These are phyloP conservation scores for Triplophysa dalaica DNA, from an alignment of 2,113 vertebrate genomes.

Conservation along the genomic window DNA sequence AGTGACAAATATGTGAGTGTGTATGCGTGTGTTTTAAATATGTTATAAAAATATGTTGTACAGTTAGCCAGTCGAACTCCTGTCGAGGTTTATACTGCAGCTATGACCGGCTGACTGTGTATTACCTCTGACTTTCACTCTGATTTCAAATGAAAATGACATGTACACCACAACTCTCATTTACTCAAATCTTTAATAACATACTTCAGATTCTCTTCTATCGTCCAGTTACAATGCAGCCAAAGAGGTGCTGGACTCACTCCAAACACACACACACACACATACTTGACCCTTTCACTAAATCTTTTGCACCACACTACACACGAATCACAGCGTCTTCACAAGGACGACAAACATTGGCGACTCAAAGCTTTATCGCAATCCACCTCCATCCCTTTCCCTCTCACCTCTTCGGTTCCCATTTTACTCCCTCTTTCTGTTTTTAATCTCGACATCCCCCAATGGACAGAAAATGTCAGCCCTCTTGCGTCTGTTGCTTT, in stretches of 20 bases:
- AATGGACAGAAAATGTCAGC: slow-evolving; percentile 38
- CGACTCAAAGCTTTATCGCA: slow-evolving; percentile 13
- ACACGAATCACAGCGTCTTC: neutral
- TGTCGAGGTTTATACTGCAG: no score
- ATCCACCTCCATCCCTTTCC: neutral
- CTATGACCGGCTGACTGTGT: no score
- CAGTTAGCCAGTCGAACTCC: no score
- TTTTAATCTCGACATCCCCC: slow-evolving; percentile 18
- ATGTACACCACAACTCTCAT: neutral
- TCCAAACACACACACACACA: neutral
- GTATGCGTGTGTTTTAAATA: no score
- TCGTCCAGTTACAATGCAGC: no score
- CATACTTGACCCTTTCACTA: neutral
- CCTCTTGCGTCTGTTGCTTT: slow-evolving; percentile 6
- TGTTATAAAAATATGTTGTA: no score
- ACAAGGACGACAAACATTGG: neutral
- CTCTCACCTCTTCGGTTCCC: neutral
- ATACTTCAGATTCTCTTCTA: no score
- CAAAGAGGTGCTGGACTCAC: neutral
- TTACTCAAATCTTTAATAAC: no score
- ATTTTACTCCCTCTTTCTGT: neutral
- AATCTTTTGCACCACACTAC: slow-evolving; percentile 14
- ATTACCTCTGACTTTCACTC: neutral
- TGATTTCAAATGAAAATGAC: neutral
- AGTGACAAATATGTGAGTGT: no score